These are phyloP conservation scores for Nemapogon koenigi DNA, from an alignment of 2,888 invertebrate genomes.

Conservation along the genomic window DNA sequence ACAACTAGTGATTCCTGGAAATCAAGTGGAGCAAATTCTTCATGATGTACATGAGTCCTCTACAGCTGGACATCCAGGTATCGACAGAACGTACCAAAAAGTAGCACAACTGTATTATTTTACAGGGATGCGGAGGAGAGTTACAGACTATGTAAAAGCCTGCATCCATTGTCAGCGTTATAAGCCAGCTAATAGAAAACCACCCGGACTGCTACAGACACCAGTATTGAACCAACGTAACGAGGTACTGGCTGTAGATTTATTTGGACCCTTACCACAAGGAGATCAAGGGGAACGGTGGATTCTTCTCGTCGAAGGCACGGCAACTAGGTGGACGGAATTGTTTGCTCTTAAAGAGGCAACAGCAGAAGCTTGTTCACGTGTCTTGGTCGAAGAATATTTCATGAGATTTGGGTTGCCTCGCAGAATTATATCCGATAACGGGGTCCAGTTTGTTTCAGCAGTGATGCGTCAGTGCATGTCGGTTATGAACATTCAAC, in stretches of 20 bases:
- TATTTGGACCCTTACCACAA: slow-evolving; percentile 21
- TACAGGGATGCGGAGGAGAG: slow-evolving; percentile 17
- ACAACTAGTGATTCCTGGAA: slow-evolving; percentile 8
- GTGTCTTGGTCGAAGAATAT: slow-evolving; percentile 20
- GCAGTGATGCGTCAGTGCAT: slow-evolving; percentile 21
- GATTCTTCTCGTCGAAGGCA: slow-evolving; percentile 21
- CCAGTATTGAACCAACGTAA: slow-evolving; percentile 17
- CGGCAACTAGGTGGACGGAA: slow-evolving; percentile 21
- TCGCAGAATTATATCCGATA: slow-evolving; percentile 21
- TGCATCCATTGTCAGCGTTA: slow-evolving; percentile 23
- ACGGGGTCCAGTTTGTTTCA: slow-evolving; percentile 23
- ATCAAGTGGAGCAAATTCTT: slow-evolving; percentile 13
- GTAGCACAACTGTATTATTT: slow-evolving; percentile 17
- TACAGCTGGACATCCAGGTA: slow-evolving; percentile 18
- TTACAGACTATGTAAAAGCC: slow-evolving; percentile 16
- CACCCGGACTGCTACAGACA: slow-evolving; percentile 24
- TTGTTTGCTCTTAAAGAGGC: slow-evolving; percentile 19
- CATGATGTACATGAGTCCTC: slow-evolving; percentile 16
- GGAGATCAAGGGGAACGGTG: slow-evolving; percentile 17
- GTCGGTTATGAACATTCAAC: slow-evolving; percentile 16
- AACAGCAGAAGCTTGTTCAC: slow-evolving; percentile 18
- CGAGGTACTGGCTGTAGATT: slow-evolving; percentile 22
- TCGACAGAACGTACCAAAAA: slow-evolving; percentile 12
- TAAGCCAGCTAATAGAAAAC: slow-evolving; percentile 23
- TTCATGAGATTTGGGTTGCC: slow-evolving; percentile 23